Percentiles rank a stretch among this genome's conserved stretches.
phyloP scores from a whole-genome alignment of 1,140 invertebrate genomes.

The Cotesia chilonis region DNA sequence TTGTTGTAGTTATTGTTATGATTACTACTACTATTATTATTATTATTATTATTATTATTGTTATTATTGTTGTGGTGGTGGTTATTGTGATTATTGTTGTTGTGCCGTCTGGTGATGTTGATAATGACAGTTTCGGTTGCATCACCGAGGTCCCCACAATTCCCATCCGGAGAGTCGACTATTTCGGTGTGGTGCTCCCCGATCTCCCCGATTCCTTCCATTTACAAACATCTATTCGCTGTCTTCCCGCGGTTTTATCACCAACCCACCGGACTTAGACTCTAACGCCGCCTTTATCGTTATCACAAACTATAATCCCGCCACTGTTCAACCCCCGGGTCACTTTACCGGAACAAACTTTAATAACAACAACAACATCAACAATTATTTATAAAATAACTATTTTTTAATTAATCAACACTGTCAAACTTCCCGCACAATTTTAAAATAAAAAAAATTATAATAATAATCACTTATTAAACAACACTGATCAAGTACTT shows the following conservation, averaged over 20 bases:
- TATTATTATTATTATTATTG: too few relatives aligned
- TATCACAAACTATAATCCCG: slow-evolving; percentile 3
- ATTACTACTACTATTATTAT: too few relatives aligned
- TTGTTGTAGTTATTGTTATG: slow-evolving; percentile 30
- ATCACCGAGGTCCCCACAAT: slow-evolving; percentile 64
- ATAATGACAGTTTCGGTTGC: slow-evolving; percentile 33
- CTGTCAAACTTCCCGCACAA: too few relatives aligned
- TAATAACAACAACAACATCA: neutral
- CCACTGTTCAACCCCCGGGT: neutral
- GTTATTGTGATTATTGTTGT: slow-evolving; percentile 19
- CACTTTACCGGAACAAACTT: neutral
- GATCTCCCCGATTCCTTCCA: slow-evolving; percentile 47
- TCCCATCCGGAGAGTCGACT: slow-evolving; percentile 67
- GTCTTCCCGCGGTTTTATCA: neutral
- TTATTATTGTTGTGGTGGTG: neutral
- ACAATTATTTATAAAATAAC: too few relatives aligned
- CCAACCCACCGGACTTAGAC: neutral
- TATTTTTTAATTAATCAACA: too few relatives aligned
- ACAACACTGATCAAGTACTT: too few relatives aligned
- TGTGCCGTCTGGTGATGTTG: neutral
- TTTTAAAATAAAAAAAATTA: too few relatives aligned
- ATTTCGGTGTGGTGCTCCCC: slow-evolving; percentile 52
- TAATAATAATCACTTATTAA: too few relatives aligned
- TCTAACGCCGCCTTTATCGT: slow-evolving; percentile 10
- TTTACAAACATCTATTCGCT: slow-evolving; percentile 62